Percentiles rank a stretch among this genome's conserved stretches.
These are phyloP conservation scores for Calephelis perditalis DNA, from an alignment of 2,888 invertebrate species.

Conservation along the genomic window DNA sequence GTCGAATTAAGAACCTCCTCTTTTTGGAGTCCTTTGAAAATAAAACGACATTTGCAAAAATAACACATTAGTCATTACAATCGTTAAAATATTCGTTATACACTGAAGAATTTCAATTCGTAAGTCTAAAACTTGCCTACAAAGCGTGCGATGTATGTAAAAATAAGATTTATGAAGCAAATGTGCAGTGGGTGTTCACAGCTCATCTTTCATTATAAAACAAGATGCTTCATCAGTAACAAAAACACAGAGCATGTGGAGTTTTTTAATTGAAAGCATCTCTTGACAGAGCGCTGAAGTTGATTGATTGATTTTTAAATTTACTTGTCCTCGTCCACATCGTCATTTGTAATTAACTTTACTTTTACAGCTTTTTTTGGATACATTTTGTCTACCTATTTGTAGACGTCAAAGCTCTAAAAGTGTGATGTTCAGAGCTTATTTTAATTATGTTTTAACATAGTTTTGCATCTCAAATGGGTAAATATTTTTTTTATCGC, in stretches of 20 bases:
- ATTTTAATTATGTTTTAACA: no score
- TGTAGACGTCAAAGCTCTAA: no score
- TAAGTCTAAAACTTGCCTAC: neutral
- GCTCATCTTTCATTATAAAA: constrained; percentile 54
- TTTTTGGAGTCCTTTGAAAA: neutral
- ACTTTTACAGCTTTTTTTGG: neutral
- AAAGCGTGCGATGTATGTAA: constrained; percentile 14
- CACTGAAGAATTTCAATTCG: neutral
- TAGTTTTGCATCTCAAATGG: no score
- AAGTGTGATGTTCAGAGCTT: no score
- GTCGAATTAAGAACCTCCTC: no score
- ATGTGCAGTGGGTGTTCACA: constrained; percentile 44
- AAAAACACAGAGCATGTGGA: constrained; percentile 42
- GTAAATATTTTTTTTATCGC: no score
- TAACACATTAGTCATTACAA: no score
- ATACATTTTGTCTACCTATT: neutral
- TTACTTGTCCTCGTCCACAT: constrained; percentile 25
- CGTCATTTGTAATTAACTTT: constrained; percentile 15
- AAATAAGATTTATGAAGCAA: constrained; percentile 35
- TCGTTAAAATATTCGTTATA: neutral
- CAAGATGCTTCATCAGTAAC: constrained; percentile 57
- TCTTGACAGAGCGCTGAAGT: constrained; percentile 48
- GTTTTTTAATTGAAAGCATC: constrained; percentile 60
- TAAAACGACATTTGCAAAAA: neutral
- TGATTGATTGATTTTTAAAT: constrained; percentile 52